Evolutionary conservation across 2,888 invertebrate genomes (phyloP).

Genomic region (Trissonchulus latispiculum): DNA sequence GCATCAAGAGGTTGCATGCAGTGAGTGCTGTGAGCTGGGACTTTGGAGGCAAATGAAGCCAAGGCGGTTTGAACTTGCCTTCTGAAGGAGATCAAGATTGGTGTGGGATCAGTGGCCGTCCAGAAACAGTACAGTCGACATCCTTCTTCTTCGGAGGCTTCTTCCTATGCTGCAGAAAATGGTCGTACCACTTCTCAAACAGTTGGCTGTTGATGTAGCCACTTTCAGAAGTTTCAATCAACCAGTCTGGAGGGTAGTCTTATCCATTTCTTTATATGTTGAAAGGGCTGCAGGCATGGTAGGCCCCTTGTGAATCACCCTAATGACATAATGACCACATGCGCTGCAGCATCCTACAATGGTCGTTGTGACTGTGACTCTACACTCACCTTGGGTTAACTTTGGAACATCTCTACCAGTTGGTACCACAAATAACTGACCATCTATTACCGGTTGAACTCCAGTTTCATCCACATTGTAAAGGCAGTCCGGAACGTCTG

Average conservation of each 20-base stretch:
- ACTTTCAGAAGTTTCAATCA: conserved; percentile 6
- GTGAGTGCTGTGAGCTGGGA: conserved; percentile 15
- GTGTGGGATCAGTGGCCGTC: conserved; percentile 12
- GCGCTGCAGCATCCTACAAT: conserved; percentile 8
- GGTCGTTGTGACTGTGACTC: neutral
- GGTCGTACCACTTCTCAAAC: conserved; percentile 3
- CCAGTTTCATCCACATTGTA: conserved; percentile 14
- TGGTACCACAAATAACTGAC: neutral
- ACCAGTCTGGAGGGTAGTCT: neutral
- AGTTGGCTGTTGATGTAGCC: neutral
- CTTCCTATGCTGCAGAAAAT: neutral
- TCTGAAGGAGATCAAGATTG: neutral
- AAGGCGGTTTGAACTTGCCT: neutral
- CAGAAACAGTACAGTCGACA: conserved; percentile 5
- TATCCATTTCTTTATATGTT: neutral
- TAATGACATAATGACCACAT: neutral
- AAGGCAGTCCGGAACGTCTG: neutral
- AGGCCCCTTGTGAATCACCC: conserved; percentile 10
- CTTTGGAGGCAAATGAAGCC: neutral
- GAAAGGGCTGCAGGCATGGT: too few species aligned
- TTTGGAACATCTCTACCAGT: conserved; percentile 1
- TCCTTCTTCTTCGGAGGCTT: neutral
- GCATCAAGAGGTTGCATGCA: conserved; percentile 9
- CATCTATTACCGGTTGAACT: conserved; percentile 7
- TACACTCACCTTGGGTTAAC: conserved; percentile 1